phyloP scores from a whole-genome alignment of 2,113 vertebrate species.

The Clupea harengus region DNA sequence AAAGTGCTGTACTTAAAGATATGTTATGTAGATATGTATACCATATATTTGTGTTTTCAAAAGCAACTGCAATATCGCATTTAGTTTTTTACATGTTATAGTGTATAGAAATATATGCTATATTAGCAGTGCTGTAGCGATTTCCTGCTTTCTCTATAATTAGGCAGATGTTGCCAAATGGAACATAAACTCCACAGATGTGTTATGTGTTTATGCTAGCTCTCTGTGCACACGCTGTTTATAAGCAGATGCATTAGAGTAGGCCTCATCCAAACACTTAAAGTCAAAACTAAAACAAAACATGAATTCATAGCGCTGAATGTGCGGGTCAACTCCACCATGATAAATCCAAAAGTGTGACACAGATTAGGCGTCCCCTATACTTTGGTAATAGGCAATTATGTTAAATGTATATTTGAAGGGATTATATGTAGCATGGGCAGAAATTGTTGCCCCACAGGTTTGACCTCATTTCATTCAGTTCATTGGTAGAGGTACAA shows the following conservation, averaged over 20 bases:
- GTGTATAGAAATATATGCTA: neutral
- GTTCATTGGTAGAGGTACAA: constrained; percentile 64
- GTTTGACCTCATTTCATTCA: constrained; percentile 75
- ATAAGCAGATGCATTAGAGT: neutral
- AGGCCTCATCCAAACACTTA: neutral
- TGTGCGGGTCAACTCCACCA: constrained; percentile 25
- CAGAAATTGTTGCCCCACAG: constrained; percentile 68
- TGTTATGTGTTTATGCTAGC: neutral
- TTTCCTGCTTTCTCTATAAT: neutral
- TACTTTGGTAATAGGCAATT: constrained; percentile 35
- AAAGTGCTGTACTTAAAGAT: neutral
- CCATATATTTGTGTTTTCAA: neutral
- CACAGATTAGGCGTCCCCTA: constrained; percentile 47
- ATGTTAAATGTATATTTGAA: constrained; percentile 71
- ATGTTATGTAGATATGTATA: neutral
- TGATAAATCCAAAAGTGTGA: constrained; percentile 48
- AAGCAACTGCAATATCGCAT: neutral
- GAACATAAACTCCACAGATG: neutral
- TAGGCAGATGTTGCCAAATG: neutral
- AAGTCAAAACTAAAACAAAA: constrained; percentile 21
- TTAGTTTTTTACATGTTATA: too few species aligned
- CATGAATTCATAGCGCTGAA: neutral
- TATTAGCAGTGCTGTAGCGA: neutral
- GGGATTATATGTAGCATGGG: constrained; percentile 75
- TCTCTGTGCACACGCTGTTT: constrained; percentile 20